phyloP scores from a whole-genome alignment of 2,888 invertebrate genomes.

The Pristionchus japonicus region DNA sequence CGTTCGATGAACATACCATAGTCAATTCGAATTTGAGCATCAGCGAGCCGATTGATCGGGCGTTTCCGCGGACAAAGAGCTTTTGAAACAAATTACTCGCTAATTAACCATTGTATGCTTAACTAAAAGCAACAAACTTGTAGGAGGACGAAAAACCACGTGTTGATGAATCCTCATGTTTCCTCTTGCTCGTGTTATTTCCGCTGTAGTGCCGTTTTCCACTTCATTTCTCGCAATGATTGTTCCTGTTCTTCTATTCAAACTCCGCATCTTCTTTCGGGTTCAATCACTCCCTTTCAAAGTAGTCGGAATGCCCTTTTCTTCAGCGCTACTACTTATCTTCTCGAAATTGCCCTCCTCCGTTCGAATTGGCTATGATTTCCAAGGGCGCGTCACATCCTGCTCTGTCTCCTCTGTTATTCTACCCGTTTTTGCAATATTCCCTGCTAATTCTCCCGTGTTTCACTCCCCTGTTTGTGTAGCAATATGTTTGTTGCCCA shows the following conservation, averaged over 20 bases:
- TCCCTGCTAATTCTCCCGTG: not conserved
- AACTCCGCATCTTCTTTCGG: not conserved
- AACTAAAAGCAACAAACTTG: not conserved
- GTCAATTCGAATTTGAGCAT: not conserved
- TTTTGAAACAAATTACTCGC: conserved; percentile 24
- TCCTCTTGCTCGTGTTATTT: not conserved
- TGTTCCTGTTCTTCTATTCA: not conserved
- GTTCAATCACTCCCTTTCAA: not conserved
- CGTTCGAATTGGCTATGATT: not conserved
- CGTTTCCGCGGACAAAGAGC: not conserved
- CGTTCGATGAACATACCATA: not conserved
- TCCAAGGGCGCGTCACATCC: not conserved
- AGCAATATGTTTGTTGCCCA: not conserved
- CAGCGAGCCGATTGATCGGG: not conserved
- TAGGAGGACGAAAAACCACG: not conserved
- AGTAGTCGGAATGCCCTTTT: not conserved
- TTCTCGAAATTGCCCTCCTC: not conserved
- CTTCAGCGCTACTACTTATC: not conserved
- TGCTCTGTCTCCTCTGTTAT: not conserved
- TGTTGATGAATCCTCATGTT: not conserved
- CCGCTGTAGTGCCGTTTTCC: not conserved
- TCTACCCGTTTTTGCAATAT: not conserved
- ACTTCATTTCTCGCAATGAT: not conserved
- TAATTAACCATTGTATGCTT: not conserved
- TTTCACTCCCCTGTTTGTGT: not conserved